Percentiles rank a stretch among this genome's conserved stretches.
phyloP scores from a whole-genome alignment of 2,888 invertebrate species.

The Perithous albicinctus region DNA sequence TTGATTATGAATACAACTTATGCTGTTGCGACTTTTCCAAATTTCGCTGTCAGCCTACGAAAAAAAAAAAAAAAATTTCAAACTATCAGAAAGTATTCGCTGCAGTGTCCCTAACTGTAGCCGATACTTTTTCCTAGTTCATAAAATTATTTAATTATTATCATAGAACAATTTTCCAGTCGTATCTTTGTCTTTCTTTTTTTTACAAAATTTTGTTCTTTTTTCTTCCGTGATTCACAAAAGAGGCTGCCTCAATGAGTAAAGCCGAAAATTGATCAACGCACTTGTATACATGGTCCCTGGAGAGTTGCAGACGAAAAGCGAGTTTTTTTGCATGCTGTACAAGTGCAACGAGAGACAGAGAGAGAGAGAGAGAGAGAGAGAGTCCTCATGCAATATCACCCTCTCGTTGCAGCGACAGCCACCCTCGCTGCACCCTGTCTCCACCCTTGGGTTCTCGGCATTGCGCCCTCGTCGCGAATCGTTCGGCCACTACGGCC shows the following conservation, averaged over 20 bases:
- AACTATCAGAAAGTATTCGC: too few species aligned
- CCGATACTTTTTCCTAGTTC: too few species aligned
- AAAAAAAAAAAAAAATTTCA: too few species aligned
- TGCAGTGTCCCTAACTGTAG: too few species aligned
- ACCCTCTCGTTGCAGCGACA: constrained; percentile 42
- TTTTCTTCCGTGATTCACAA: background rate
- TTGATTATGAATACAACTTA: too few species aligned
- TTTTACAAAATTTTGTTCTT: too few species aligned
- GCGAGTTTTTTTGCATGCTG: constrained; percentile 50
- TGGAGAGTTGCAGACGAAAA: constrained; percentile 28
- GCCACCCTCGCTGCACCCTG: constrained; percentile 43
- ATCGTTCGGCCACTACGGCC: constrained; percentile 51
- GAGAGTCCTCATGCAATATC: constrained; percentile 37
- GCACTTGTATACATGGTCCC: background rate
- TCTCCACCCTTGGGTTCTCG: constrained; percentile 22
- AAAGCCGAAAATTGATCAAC: background rate
- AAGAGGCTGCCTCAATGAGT: background rate
- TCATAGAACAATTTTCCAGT: background rate
- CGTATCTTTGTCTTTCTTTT: background rate
- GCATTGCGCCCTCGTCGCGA: constrained; percentile 49
- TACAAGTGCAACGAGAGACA: constrained; percentile 54
- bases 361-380: too few species aligned
- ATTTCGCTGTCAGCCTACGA: too few species aligned
- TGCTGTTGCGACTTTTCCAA: too few species aligned
- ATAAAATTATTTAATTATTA: too few species aligned